Base-by-base conservation (phyloP, 2,888 invertebrate genomes). In the Melikaiella ostensackeni region DNA sequence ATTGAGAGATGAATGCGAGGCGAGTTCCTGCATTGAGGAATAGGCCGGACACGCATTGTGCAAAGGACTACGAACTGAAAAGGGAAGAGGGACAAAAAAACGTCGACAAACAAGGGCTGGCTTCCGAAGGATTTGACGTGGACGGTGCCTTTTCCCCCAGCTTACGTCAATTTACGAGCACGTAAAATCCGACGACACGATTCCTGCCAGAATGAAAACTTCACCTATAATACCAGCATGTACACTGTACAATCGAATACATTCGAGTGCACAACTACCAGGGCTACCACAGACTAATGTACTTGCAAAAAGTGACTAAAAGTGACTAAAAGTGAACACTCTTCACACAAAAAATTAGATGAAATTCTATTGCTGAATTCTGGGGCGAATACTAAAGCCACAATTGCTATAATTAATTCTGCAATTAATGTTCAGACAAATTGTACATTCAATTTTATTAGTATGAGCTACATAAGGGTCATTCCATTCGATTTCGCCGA, bases 41-140 rank as follows among this genome's bases (percentile, higher is more conserved):
- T 77, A 66, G 76, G 76, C 38, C 80, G 80, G 80, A 80, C 77
- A 77, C 63, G 76, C 77, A 81, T 80, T 79, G 80, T 84, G 77
- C 75, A 73, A 78, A 76, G 76, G 76, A 77, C 57, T 42, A 75
- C 63, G 46, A 64, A 61, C 76, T 74, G 59, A 80, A 80, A 77
- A 77, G 46, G 55, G 24, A 38, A 46, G 59, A 73, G 70, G 76
- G 76, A 79, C 76, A 75, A 75, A 74, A 78, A 77, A 75, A 74
- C 73, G 61, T 62, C 77, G 77, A 55, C 75, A 79, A 77, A 77
- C 62, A 77, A 59, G 50, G 27, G 38, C 64, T 30, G 50, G 16
- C 19, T 55, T 46, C 61, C 30, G 30, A 63, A 46, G 35, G 64
- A 57, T 35, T 30, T 63, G 55, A 74, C 27, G 42, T 61, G 38